These are phyloP conservation scores for Glaucomys volans DNA, from an alignment of 2,113 vertebrate genomes.

Conservation along the genomic window DNA sequence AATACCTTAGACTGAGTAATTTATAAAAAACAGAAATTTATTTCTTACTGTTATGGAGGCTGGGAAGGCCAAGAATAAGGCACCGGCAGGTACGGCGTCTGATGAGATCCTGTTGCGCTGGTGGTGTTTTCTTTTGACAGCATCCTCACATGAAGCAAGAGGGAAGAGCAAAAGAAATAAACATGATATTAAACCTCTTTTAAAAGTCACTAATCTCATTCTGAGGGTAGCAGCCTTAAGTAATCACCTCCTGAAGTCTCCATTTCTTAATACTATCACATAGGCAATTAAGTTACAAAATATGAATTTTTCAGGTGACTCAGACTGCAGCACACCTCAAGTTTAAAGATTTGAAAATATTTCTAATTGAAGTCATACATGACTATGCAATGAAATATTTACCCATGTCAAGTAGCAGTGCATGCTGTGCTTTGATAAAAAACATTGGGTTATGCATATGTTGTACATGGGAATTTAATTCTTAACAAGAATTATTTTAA, in stretches of 20 bases:
- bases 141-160: neutral
- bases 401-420: neutral
- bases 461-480: neutral
- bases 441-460: neutral
- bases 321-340: neutral
- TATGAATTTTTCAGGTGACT: neutral
- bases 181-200: neutral
- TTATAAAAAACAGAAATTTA: neutral
- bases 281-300: neutral
- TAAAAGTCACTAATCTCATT: neutral
- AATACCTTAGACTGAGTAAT: neutral
- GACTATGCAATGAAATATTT: neutral
- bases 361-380: neutral
- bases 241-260: neutral
- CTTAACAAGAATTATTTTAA: neutral
- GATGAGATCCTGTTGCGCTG: neutral
- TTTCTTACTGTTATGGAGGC: neutral
- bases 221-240: accelerated
- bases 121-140: neutral
- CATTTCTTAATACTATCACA: neutral
- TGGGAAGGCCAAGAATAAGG: neutral
- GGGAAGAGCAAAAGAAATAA: neutral
- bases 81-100: neutral
- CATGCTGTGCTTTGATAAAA: neutral
- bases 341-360: neutral